Evolutionary conservation across 2,797 vertebrate species (phyloP).

Genomic region (Glyptemys insculpta): DNA sequence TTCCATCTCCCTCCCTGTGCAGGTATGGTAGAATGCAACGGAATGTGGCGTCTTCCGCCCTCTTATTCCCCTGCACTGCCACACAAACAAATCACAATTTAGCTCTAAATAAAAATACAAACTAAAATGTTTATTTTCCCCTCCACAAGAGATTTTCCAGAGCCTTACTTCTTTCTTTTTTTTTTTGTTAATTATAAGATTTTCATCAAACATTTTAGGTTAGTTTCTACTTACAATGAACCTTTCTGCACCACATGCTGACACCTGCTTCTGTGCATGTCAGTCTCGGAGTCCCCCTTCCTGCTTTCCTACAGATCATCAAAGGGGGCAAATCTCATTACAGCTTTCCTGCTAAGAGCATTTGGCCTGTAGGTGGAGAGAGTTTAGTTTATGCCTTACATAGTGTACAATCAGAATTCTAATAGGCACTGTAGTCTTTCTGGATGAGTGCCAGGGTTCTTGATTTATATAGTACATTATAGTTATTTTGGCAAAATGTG

Average conservation of each 20-base stretch:
- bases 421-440: neutral
- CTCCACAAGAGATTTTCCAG: neutral
- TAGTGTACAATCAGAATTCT: neutral
- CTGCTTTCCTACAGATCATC: neutral
- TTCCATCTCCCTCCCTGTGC: neutral
- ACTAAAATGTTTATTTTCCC: neutral
- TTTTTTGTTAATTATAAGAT: neutral
- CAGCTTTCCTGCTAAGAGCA: neutral
- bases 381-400: neutral
- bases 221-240: neutral
- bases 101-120: neutral
- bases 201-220: neutral
- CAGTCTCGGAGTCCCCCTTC: neutral
- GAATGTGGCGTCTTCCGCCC: neutral
- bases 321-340: neutral
- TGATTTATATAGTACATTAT: neutral
- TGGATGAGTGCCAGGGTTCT: neutral
- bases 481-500: neutral
- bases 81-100: neutral
- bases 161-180: neutral
- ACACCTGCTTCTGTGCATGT: neutral
- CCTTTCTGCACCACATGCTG: neutral
- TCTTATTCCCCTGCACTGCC: neutral
- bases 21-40: neutral
- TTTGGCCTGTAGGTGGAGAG: neutral